Conservation (phyloP, 2,888 invertebrate genomes). For the Sclerodermus sp. region DNA sequence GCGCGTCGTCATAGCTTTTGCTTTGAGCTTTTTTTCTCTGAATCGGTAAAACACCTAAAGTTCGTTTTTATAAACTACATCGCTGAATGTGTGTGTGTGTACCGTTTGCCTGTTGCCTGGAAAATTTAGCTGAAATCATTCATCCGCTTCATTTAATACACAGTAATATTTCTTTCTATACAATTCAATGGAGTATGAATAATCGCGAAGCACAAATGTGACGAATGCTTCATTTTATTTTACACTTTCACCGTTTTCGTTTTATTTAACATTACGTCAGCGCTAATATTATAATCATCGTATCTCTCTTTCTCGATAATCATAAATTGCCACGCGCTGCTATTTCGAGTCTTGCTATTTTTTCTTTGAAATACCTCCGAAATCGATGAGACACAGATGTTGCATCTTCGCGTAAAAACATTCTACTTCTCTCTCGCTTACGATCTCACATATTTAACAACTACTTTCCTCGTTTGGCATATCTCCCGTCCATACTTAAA, state of each 20-base stretch:
- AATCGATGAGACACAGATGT: no score
- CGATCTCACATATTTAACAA: no score
- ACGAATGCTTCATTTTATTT: no score
- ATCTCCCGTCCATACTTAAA: no score
- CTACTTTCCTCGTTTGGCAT: not conserved
- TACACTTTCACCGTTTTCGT: no score
- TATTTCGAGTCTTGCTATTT: no score
- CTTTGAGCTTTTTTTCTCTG: slow-evolving; percentile 20
- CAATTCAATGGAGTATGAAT: not conserved
- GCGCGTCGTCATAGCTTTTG: slow-evolving; percentile 29
- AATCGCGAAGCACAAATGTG: not conserved
- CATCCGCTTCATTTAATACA: not conserved
- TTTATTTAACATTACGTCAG: no score
- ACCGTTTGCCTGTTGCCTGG: slow-evolving; percentile 15
- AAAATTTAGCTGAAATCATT: slow-evolving; percentile 17
- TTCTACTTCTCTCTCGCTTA: not conserved
- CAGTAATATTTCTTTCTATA: not conserved
- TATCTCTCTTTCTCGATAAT: no score
- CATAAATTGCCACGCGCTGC: no score
- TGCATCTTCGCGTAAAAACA: no score
- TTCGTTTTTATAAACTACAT: slow-evolving; percentile 28
- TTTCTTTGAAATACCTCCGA: no score
- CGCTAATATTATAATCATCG: no score
- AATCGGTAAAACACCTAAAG: slow-evolving; percentile 21
- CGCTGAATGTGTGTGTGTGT: slow-evolving; percentile 15